Evolutionary conservation across 1,140 invertebrate species (phyloP), one percentile per base, ranked within the genome.

Genomic region (Zophobas morio): DNA sequence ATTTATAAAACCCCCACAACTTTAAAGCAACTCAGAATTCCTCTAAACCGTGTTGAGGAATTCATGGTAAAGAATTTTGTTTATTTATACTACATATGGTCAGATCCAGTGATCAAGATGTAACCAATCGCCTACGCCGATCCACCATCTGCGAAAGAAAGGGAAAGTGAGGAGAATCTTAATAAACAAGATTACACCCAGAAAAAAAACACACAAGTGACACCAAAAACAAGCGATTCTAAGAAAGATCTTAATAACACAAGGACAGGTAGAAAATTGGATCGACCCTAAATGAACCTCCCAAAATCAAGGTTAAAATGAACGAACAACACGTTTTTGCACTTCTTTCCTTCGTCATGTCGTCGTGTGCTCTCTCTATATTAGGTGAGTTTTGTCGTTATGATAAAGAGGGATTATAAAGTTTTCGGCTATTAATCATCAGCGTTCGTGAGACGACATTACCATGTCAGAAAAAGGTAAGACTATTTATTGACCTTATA

Each of bases 11-110:
- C 42, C 42, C 6, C 6, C 3, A 46, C 42, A 8, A 3, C 8
- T 46, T 46, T 46, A 46, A 46, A 8, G 42, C 3, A 46, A 46
- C 42, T 46, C 42, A 46, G 42, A 20, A 20, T 20, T 20, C 20
- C 20, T 20, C 20, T 20, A 46, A 46, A 46, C 6, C 6, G 42
- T 46, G 42, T 46, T 46, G 42, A 46, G 49, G 49, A 51, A 51
- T 51, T 5, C 49, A 20, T 20, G 2, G 6, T 20, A 20, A 51
- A 51, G 49, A 20, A 51, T 51, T 51, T 51, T 51, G 49, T 51
- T 51, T 51, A 57, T 57, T 57, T 57, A 57, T 57, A 20, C 54
- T 8, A 57, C 32, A 57, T 57, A 8, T 34, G 54, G 54, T 35
- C 54, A 57, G 35, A 3, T 57, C 34, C 32, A 57, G 6, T 46